phyloP scores from a whole-genome alignment of 35 echinoderm and acorn worm species.

The Heliocidaris tuberculata region DNA sequence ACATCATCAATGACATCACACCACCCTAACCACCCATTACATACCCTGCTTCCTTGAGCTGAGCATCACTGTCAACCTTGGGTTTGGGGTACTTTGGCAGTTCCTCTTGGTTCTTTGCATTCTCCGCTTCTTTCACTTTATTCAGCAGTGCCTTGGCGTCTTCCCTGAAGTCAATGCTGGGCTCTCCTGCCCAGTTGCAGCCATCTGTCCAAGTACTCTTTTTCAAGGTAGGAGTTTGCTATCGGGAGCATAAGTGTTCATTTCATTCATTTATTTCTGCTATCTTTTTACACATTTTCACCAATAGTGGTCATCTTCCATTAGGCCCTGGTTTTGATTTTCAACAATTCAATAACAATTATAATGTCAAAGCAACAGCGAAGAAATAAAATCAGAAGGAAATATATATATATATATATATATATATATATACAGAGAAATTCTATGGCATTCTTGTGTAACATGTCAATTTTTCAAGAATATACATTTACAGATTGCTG shows the following conservation, averaged over 20 bases:
- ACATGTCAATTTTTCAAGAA: too few species aligned
- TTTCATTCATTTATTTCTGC: not conserved
- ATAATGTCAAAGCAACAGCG: too few species aligned
- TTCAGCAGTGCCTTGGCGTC: conserved; percentile 77
- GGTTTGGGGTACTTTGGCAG: conserved; percentile 47
- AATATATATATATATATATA: too few species aligned
- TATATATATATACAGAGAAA: too few species aligned
- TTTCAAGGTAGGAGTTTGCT: conserved; percentile 34
- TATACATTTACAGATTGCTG: too few species aligned
- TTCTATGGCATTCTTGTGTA: too few species aligned
- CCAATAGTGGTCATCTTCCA: not conserved
- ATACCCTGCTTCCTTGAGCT: conserved; percentile 68
- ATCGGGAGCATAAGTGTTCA: not conserved
- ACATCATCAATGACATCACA: too few species aligned
- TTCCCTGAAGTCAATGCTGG: conserved; percentile 57
- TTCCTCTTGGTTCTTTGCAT: conserved; percentile 3
- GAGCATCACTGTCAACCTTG: conserved; percentile 49
- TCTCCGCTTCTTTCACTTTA: conserved; percentile 51
- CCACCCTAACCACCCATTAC: not conserved
- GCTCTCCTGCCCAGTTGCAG: conserved; percentile 48
- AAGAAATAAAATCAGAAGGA: not conserved
- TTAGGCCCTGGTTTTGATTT: not conserved
- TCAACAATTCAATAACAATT: too few species aligned
- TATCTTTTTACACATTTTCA: not conserved
- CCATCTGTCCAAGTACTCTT: conserved; percentile 65